Conservation (phyloP, 1,140 invertebrate genomes). For the Drosophila carrolli region DNA sequence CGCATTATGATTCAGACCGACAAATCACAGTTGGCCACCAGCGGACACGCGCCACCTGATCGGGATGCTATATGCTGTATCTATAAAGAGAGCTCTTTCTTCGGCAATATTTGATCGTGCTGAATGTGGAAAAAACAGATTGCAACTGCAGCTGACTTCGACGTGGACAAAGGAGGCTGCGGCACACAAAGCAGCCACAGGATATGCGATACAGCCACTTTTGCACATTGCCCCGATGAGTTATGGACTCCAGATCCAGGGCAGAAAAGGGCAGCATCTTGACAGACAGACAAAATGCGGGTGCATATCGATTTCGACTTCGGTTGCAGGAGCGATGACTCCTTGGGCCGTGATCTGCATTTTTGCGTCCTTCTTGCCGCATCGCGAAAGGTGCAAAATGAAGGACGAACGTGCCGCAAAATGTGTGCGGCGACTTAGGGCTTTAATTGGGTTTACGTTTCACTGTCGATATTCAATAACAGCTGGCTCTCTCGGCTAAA, state of each 20-base stretch:
- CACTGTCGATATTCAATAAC: conserved; percentile 68
- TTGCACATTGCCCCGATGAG: conserved; percentile 79
- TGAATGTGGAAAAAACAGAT: conserved; percentile 76
- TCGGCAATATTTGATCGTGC: conserved; percentile 77
- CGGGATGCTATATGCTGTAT: conserved; percentile 25
- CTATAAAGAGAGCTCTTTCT: conserved; percentile 13
- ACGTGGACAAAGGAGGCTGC: conserved; percentile 48
- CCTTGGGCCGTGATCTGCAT: conserved; percentile 66
- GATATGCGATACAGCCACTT: conserved; percentile 82
- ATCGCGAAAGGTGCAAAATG: conserved; percentile 69
- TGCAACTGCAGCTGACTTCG: conserved; percentile 75
- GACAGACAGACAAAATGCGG: conserved; percentile 57
- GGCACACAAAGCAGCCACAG: conserved; percentile 71
- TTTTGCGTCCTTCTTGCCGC: conserved; percentile 47
- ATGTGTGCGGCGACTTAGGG: conserved; percentile 64
- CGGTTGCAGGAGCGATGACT: conserved; percentile 14
- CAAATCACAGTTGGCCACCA: conserved; percentile 78
- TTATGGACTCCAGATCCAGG: conserved; percentile 57
- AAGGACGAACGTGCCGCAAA: conserved; percentile 68
- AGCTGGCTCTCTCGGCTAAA: conserved; percentile 54
- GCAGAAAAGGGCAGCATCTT: conserved; percentile 38
- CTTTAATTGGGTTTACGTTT: conserved; percentile 73
- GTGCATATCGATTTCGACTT: conserved; percentile 72
- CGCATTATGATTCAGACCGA: conserved; percentile 33
- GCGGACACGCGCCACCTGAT: conserved; percentile 75